Conservation (phyloP, 1,140 invertebrate species). For the Drosophila novamexicana region DNA sequence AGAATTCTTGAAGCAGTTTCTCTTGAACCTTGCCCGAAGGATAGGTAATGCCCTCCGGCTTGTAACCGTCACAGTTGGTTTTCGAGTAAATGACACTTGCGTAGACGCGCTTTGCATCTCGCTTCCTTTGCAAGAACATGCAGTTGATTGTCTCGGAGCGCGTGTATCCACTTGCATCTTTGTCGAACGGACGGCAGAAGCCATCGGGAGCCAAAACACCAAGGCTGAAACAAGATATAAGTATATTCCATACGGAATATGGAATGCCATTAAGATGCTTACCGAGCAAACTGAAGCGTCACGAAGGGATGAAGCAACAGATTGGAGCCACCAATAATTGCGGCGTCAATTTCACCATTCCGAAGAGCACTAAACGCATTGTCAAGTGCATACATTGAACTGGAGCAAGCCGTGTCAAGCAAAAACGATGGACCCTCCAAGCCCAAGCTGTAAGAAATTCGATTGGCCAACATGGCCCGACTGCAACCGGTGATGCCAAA, state of each 20-base stretch:
- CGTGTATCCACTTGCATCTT: constrained; percentile 90
- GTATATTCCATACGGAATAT: not conserved
- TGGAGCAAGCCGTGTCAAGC: constrained; percentile 96
- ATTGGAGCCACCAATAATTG: constrained; percentile 94
- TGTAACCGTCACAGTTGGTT: constrained; percentile 95
- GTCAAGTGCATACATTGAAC: constrained; percentile 93
- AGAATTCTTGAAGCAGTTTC: constrained; percentile 92
- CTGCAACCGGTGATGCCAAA: constrained; percentile 92
- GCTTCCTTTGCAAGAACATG: constrained; percentile 92
- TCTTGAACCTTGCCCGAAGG: constrained; percentile 94
- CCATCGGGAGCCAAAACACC: constrained; percentile 95
- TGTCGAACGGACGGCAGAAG: constrained; percentile 95
- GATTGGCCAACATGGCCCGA: constrained; percentile 95
- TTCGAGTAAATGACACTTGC: constrained; percentile 86
- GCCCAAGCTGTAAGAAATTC: constrained; percentile 92
- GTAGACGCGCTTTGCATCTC: constrained; percentile 91
- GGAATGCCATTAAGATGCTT: constrained; percentile 27
- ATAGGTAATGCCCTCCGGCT: constrained; percentile 95
- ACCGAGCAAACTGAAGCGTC: constrained; percentile 92
- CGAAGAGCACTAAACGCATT: constrained; percentile 92
- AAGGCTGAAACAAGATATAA: constrained; percentile 85
- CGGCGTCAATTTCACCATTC: constrained; percentile 92
- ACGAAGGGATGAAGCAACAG: constrained; percentile 94
- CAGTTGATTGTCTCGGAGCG: constrained; percentile 91
- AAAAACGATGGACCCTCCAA: constrained; percentile 91